Evolutionary conservation across 2,113 vertebrate species (phyloP), one percentile per base, ranked within the genome.

Genomic region (Aythya baeri): DNA sequence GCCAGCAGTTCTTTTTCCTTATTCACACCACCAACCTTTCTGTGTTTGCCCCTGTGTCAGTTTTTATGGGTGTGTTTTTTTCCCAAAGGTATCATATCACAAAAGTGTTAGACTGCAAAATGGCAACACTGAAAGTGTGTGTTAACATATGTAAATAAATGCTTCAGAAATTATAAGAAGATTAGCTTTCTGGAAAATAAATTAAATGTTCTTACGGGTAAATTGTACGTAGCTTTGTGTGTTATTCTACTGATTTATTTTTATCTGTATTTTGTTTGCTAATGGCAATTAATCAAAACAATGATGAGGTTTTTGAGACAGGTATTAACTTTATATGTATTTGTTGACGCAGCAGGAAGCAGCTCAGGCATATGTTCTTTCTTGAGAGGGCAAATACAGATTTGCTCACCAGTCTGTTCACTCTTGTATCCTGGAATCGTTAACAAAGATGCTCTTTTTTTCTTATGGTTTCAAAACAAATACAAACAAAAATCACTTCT

Each of bases 311-410:
- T 78, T 95, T 81, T 74, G 73, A 88, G 46, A 16, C 34, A 6
- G 14, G 23, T 43, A 13, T 9, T 58, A 32, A 63, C 25, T 41
- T 78, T 29, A 3, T 65, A 26, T 57, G 2, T 86, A 20, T 72
- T 73, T 89, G 58, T 91, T 94, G 86, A 85, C 63, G 29, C 83
- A 86, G 86, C 83, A 84, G 88, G 83, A 90, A 96, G 61, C 86
- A 82, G 34, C 83, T 86, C 38, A 75, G 80, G 73, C 83, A 95
- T 83, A 61, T 94, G 49, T 77, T 84, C 43, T 77, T 90, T 78
- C 70, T 63, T 91, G 50, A 26, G 52, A 93, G 80, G 79, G 82
- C 55, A 62, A 73, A 81, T 89, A 41, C 25, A 15, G 38, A 61
- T 27, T 85, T 5, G 2, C 34, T 93, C n/a, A 63, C 52, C 83